Evolutionary conservation across 2,888 invertebrate species (phyloP).

Genomic region (Cybosia mesomella): DNA sequence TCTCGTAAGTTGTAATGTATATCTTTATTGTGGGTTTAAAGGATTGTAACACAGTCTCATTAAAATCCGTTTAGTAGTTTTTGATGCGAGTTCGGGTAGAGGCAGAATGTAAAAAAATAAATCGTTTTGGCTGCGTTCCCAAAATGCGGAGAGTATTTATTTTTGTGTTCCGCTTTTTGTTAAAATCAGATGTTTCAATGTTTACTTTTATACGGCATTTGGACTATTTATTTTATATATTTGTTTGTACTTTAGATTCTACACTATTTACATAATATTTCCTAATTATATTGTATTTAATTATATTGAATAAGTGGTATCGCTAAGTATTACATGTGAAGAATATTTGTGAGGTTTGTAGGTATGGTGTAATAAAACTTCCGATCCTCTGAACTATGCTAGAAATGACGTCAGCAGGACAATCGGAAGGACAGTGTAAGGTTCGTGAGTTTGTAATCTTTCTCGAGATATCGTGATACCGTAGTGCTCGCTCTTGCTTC

Average conservation of each 20-base stretch:
- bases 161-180: slow-evolving; percentile 5
- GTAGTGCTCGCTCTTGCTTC: no score
- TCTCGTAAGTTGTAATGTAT: not conserved
- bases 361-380: no score
- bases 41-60: slow-evolving; percentile 24
- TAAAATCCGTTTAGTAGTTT: slow-evolving; percentile 41
- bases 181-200: not conserved
- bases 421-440: no score
- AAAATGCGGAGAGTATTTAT: slow-evolving; percentile 16
- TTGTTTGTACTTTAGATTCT: not conserved
- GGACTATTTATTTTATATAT: not conserved
- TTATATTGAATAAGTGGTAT: not conserved
- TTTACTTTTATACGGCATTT: not conserved
- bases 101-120: slow-evolving; percentile 27
- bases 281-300: no score
- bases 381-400: no score
- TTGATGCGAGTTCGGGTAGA: slow-evolving; percentile 22
- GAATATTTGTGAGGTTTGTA: no score
- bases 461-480: no score
- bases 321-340: no score
- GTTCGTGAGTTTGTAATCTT: no score
- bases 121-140: slow-evolving; percentile 36
- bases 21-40: slow-evolving; percentile 13
- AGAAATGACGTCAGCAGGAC: no score
- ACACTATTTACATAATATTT: not conserved